These are phyloP conservation scores for Chloropsis hardwickii DNA, from an alignment of 2,113 vertebrate genomes.

Conservation along the genomic window DNA sequence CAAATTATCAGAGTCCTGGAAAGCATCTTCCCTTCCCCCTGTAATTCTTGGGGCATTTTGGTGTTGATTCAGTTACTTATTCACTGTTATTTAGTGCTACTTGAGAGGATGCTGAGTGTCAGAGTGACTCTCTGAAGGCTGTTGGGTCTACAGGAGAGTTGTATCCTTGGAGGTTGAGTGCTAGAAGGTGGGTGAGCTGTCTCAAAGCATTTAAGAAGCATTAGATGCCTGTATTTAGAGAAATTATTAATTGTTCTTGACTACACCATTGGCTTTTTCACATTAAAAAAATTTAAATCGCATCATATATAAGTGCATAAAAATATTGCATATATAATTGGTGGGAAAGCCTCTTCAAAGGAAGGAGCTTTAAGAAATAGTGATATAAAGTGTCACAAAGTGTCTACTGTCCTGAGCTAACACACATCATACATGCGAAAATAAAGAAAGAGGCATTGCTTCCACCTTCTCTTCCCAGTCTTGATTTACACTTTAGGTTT, in stretches of 20 bases:
- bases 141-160: background rate
- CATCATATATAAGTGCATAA: background rate
- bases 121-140: background rate
- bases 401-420: background rate
- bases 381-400: background rate
- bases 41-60: background rate
- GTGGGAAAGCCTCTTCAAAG: background rate
- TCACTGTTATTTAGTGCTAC: background rate
- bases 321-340: background rate
- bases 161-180: background rate
- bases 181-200: background rate
- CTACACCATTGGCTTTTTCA: fast-evolving
- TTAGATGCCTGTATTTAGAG: background rate
- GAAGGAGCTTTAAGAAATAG: background rate
- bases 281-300: background rate
- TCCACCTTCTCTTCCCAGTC: background rate
- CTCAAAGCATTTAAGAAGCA: background rate
- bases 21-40: background rate
- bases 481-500: background rate
- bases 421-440: background rate
- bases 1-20: background rate
- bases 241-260: background rate
- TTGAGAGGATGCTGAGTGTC: background rate
- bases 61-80: background rate
- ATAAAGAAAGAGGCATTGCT: background rate